Conservation (phyloP, 2,888 invertebrate species). For the Cerceris ruficornis region DNA sequence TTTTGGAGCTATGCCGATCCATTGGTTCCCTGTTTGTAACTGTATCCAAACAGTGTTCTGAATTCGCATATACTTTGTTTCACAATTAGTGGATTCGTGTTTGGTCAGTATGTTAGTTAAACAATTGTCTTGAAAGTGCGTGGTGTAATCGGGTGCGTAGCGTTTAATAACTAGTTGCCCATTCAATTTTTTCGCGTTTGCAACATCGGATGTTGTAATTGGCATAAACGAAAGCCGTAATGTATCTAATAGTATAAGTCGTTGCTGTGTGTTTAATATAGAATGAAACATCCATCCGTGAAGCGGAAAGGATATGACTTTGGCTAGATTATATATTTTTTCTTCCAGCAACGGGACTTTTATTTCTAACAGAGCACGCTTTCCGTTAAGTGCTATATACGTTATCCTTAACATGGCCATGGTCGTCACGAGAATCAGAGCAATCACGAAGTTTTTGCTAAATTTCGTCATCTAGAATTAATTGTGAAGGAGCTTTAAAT, state of each 20-base stretch:
- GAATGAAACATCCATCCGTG: constrained; percentile 7
- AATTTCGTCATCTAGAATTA: background rate
- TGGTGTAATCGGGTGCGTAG: too few species aligned
- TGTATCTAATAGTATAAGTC: background rate
- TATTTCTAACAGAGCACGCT: background rate
- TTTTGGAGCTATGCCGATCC: constrained; percentile 18
- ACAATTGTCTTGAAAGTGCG: too few species aligned
- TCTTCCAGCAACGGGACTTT: constrained; percentile 2
- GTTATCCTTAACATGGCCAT: background rate
- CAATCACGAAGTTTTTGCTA: background rate
- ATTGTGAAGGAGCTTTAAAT: background rate
- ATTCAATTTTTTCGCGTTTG: background rate
- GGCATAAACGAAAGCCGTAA: constrained; percentile 3
- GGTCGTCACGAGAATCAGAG: background rate
- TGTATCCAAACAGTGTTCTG: constrained; percentile 11
- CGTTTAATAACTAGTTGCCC: too few species aligned
- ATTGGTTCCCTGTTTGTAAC: constrained; percentile 21
- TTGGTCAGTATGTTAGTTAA: too few species aligned
- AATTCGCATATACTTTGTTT: constrained; percentile 17
- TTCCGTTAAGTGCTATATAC: constrained; percentile 8
- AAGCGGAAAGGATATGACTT: constrained; percentile 1
- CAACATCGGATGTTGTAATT: background rate
- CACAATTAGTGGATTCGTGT: background rate
- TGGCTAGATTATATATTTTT: background rate
- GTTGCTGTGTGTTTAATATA: background rate